Evolutionary conservation across 1,140 invertebrate species (phyloP), one percentile per base, ranked within the genome.

Genomic region (Parasteatoda tepidariorum): DNA sequence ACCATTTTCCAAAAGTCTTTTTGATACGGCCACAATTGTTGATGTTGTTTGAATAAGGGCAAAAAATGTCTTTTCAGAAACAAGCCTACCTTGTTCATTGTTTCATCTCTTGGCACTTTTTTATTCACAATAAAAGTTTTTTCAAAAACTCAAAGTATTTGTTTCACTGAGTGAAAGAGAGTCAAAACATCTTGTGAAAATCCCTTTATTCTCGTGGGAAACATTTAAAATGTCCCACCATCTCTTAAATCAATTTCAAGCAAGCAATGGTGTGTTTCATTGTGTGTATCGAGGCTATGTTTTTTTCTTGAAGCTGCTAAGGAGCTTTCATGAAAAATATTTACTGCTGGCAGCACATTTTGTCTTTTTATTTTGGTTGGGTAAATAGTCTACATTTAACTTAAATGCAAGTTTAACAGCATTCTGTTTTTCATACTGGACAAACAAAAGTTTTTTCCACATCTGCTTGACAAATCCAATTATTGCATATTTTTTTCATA

Each of bases 251-350:
- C 15, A 62, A 11, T 11, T 9, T 18, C 59, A 62, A 26, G 26
- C 18, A 62, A 26, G 59, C 11, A 2, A 24, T 24, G 26, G 59
- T 62, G 24, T 62, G 18, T 2, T 62, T 24, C 59, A 62, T 1
- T 2, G 59, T 22, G 24, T 62, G 26, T 11, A 62, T 26, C 18
- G 26, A 2, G 24, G 18, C 2, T n/a, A 24, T 15, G 24, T 62
- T 15, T 22, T 62, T 15, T 62, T 62, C 59, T 62, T 18, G 18
- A 15, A 62, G 26, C 26, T 4, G 59, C 26, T 62, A 11, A 15
- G 26, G 26, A 62, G 59, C 59, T 66, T 66, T 66, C 62, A 66
- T 30, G 62, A n/a, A 66, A 38, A 13, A 66, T 33, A 26, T 66
- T 66, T 18, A 66, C 28, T 30, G 62, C 62, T 33, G 22, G 24